Conservation (phyloP, 2,113 vertebrate genomes). For the Caretta caretta region DNA sequence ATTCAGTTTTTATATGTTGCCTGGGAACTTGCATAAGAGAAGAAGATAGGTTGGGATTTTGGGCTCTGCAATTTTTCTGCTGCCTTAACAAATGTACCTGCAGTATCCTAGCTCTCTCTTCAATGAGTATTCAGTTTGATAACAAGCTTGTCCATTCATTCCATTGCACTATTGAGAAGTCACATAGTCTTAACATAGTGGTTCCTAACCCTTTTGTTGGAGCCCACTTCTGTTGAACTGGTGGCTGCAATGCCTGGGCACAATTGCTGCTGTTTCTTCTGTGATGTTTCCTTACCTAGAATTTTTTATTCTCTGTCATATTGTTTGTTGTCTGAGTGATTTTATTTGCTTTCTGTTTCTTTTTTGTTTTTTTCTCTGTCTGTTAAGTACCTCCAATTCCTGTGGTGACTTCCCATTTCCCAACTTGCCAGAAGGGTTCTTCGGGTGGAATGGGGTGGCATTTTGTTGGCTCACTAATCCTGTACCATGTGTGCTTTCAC, state of each 20-base stretch:
- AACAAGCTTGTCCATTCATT: background rate
- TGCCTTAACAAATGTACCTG: background rate
- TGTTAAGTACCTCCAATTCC: background rate
- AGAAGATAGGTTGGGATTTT: background rate
- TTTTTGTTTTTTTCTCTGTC: background rate
- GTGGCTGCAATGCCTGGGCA: background rate
- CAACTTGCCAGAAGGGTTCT: background rate
- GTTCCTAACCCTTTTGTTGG: background rate
- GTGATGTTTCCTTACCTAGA: background rate
- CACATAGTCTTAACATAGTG: background rate
- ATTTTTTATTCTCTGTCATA: background rate
- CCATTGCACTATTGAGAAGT: background rate
- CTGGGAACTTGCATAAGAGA: background rate
- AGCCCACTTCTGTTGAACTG: background rate
- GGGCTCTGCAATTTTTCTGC: background rate
- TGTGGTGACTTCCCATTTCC: background rate
- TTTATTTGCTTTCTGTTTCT: background rate
- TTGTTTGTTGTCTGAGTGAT: background rate
- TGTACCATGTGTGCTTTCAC: background rate
- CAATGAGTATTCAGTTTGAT: background rate
- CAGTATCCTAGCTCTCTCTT: background rate
- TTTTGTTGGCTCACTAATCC: background rate
- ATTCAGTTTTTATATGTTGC: accelerated
- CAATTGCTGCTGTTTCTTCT: background rate
- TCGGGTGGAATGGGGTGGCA: background rate